phyloP scores from a whole-genome alignment of 37 sponge, comb jelly and placozoan species.

The Spongilla lacustris region DNA sequence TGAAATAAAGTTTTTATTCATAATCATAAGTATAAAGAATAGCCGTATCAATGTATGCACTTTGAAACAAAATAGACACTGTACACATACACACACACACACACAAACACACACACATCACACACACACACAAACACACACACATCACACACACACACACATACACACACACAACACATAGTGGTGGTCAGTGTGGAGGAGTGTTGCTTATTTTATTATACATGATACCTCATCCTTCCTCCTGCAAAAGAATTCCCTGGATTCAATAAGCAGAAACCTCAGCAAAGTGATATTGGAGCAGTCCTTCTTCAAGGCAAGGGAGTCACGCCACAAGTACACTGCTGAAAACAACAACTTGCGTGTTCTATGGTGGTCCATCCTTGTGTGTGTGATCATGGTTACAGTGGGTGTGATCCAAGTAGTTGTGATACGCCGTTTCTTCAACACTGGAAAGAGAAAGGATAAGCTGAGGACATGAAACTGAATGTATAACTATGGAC shows the following conservation, averaged over 20 bases:
- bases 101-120: not conserved
- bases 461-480: conserved; percentile 60
- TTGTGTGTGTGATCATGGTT: conserved; percentile 58
- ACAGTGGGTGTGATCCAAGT: conserved; percentile 75
- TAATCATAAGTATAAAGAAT: no score
- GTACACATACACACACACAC: no score
- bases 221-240: not conserved
- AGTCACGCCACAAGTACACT: conserved; percentile 81
- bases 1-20: no score
- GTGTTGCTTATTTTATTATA: not conserved
- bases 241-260: conserved; percentile 23
- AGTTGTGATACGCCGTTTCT: conserved; percentile 55
- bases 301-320: conserved; percentile 75
- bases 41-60: no score
- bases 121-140: not conserved
- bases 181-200: not conserved
- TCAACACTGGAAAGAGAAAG: conserved; percentile 56
- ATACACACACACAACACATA: not conserved
- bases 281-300: conserved; percentile 57
- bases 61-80: no score
- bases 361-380: conserved; percentile 73
- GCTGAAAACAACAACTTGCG: conserved; percentile 61
- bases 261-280: conserved; percentile 43
- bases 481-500: not conserved
- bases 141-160: not conserved